phyloP scores from a whole-genome alignment of 2,113 vertebrate genomes.

The Raphicerus campestris region DNA sequence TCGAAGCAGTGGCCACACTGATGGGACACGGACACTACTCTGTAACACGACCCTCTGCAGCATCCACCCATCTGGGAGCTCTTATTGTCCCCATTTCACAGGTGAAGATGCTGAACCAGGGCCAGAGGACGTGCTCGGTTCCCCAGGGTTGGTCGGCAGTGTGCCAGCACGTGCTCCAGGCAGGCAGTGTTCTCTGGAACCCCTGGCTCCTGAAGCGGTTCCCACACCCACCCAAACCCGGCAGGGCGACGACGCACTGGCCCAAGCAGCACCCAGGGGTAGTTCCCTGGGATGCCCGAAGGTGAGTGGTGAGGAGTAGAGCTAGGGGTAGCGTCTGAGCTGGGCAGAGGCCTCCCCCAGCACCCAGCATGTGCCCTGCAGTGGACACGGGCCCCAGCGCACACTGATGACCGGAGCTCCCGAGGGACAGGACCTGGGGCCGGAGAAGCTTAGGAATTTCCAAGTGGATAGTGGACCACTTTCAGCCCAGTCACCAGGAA shows the following conservation, averaged over 20 bases:
- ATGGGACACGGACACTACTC: fast-evolving
- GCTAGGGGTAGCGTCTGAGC: neutral
- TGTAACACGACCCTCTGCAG: neutral
- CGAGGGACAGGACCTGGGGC: neutral
- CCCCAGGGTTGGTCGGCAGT: fast-evolving
- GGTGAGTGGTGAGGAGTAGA: too few relatives aligned
- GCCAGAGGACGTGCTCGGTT: neutral
- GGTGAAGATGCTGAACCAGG: neutral
- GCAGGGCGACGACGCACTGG: neutral
- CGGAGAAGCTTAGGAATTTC: neutral
- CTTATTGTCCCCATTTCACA: neutral
- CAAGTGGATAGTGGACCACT: neutral
- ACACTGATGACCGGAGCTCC: neutral
- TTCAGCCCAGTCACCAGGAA: neutral
- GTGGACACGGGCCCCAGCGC: neutral
- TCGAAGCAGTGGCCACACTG: neutral
- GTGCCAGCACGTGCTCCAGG: neutral
- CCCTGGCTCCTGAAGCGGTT: neutral
- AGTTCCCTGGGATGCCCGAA: neutral
- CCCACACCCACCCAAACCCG: neutral
- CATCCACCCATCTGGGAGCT: neutral
- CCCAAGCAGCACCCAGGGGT: neutral
- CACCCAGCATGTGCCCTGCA: neutral
- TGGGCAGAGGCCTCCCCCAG: neutral
- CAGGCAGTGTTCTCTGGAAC: neutral